These are phyloP conservation scores for Garrulus glandarius DNA, from an alignment of 2,797 vertebrate species.

Conservation along the genomic window DNA sequence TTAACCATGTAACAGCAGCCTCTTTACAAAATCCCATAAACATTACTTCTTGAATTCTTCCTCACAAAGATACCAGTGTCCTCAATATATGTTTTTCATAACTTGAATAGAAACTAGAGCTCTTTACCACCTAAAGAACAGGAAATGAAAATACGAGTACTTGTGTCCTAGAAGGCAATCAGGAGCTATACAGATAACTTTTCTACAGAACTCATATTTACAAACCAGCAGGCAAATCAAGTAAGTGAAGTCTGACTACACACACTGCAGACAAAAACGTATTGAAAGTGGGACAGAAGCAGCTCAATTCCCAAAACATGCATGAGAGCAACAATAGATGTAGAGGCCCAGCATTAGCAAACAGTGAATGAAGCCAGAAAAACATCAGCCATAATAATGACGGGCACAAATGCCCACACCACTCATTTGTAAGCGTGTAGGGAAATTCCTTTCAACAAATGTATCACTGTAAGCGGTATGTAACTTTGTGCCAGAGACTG, in stretches of 20 bases:
- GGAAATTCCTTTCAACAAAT: slow-evolving; percentile 28
- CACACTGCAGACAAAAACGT: background rate
- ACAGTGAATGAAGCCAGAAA: slow-evolving; percentile 25
- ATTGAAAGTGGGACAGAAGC: background rate
- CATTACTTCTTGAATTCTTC: background rate
- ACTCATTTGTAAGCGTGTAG: background rate
- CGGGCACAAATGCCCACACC: background rate
- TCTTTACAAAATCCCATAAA: slow-evolving; percentile 44
- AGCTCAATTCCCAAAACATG: background rate
- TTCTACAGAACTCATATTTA: background rate
- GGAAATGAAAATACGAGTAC: background rate
- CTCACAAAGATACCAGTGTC: slow-evolving; percentile 25
- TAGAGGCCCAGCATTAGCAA: slow-evolving; percentile 4
- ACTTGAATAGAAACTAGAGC: background rate
- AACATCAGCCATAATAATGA: slow-evolving; percentile 6
- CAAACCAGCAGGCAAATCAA: background rate
- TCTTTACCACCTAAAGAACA: background rate
- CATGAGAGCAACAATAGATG: slow-evolving; percentile 1
- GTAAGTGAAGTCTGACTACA: background rate
- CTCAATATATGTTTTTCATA: background rate
- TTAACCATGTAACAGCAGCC: slow-evolving; percentile 34
- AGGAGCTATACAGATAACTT: background rate
- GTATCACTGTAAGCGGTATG: background rate
- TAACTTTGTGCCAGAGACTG: background rate
- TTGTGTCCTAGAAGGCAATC: background rate